These are phyloP conservation scores for Scarus forsteni DNA, from an alignment of 2,797 vertebrate genomes.

Conservation along the genomic window DNA sequence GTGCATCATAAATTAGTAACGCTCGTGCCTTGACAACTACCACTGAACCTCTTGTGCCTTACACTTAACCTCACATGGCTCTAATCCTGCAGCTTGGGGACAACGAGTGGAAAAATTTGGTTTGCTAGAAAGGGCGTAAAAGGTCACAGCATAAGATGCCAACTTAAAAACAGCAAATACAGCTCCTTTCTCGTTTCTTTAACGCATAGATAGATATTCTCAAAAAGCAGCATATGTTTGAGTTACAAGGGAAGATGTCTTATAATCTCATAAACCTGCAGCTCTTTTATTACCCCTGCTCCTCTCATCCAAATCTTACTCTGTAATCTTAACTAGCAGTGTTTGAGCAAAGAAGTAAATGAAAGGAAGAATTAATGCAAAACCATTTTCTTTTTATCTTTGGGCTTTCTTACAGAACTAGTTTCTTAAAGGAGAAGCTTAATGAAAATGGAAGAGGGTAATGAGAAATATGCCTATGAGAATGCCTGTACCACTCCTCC, in stretches of 20 bases:
- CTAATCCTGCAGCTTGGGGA: conserved; percentile 4
- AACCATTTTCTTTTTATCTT: not conserved
- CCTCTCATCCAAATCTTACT: conserved; percentile 18
- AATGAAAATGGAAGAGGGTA: not conserved
- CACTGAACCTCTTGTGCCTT: conserved; percentile 15
- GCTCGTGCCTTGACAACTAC: conserved; percentile 23
- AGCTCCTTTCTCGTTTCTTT: not conserved
- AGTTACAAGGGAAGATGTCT: not conserved
- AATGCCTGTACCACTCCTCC: conserved; percentile 6
- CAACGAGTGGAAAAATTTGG: not conserved
- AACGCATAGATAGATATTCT: not conserved
- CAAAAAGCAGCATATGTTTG: not conserved
- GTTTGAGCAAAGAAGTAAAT: not conserved
- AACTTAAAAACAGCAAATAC: not conserved
- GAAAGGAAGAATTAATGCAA: not conserved
- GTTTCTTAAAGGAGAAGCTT: not conserved
- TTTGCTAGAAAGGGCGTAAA: conserved; percentile 4
- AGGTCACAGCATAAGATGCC: conserved; percentile 9
- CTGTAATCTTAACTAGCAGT: conserved; percentile 23
- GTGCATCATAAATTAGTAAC: conserved; percentile 49
- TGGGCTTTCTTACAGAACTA: not conserved
- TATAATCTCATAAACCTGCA: conserved; percentile 34
- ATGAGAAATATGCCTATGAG: not conserved
- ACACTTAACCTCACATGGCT: conserved; percentile 25
- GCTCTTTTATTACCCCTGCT: conserved; percentile 36